Conservation (phyloP, 2,797 vertebrate species). For the Darevskia mixta region DNA sequence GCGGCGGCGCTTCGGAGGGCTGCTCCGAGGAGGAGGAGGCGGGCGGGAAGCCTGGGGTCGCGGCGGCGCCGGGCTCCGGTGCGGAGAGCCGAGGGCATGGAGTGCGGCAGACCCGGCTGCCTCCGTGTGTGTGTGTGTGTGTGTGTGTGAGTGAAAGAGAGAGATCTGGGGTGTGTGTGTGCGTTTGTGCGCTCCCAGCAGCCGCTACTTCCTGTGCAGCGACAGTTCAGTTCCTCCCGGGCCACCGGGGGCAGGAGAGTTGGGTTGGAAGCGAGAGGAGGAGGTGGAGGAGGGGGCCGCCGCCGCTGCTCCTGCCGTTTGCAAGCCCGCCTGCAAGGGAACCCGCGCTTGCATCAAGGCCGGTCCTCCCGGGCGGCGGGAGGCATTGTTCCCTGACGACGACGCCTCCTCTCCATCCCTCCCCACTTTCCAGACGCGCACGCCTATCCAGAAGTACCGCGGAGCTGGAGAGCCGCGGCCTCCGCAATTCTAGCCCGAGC, state of each 20-base stretch:
- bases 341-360: background rate
- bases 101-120: constrained; percentile 44
- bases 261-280: background rate
- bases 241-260: background rate
- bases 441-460: background rate
- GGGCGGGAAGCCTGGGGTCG: constrained; percentile 39
- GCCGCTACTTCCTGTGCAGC: constrained; percentile 71
- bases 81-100: constrained; percentile 40
- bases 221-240: constrained; percentile 64
- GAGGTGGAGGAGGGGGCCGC: background rate
- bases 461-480: background rate
- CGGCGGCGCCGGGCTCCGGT: constrained; percentile 31
- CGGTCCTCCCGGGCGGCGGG: background rate
- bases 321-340: background rate
- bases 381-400: background rate
- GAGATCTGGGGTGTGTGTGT: background rate
- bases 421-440: background rate
- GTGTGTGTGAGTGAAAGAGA: background rate
- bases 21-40: constrained; percentile 57
- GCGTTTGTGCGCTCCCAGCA: constrained; percentile 38
- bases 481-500: too few relatives aligned
- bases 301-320: background rate
- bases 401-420: background rate
- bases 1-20: constrained; percentile 36
- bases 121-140: constrained; percentile 16